Conservation (phyloP, 2,888 invertebrate genomes). For the Heteromurus nitidus region DNA sequence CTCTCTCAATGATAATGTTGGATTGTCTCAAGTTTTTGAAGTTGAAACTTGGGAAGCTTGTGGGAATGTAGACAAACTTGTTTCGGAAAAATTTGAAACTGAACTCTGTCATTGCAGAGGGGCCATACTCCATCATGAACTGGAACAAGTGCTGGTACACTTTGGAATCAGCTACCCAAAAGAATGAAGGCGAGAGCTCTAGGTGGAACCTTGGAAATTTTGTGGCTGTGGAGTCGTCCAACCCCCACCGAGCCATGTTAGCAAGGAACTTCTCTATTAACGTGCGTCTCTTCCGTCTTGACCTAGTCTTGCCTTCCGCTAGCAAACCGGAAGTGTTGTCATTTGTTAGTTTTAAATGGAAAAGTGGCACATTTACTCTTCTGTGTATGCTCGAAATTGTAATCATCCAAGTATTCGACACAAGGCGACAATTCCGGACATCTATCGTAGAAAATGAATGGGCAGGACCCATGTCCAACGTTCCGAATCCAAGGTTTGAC, state of each 20-base stretch:
- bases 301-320: not conserved
- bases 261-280: not conserved
- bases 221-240: not conserved
- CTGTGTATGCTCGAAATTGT: not conserved
- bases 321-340: slow-evolving; percentile 24
- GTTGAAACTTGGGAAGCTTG: not conserved
- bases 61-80: slow-evolving; percentile 26
- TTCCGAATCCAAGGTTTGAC: not conserved
- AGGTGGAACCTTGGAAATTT: slow-evolving; percentile 19
- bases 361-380: not conserved
- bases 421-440: slow-evolving; percentile 13
- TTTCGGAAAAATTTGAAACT: slow-evolving; percentile 20
- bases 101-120: slow-evolving; percentile 7
- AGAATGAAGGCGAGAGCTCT: slow-evolving; percentile 19
- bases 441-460: not conserved
- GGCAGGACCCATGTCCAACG: not conserved
- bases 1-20: slow-evolving; percentile 5
- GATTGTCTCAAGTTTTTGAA: slow-evolving; percentile 14
- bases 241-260: not conserved
- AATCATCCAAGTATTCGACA: slow-evolving; percentile 16
- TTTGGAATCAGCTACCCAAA: slow-evolving; percentile 1
- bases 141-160: not conserved
- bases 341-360: slow-evolving; percentile 11
- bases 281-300: not conserved
- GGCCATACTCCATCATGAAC: slow-evolving; percentile 2